Percentiles rank a stretch among this genome's conserved stretches.
Evolutionary conservation across 2,888 invertebrate genomes (phyloP).

Genomic region (Mythimna lalbum): DNA sequence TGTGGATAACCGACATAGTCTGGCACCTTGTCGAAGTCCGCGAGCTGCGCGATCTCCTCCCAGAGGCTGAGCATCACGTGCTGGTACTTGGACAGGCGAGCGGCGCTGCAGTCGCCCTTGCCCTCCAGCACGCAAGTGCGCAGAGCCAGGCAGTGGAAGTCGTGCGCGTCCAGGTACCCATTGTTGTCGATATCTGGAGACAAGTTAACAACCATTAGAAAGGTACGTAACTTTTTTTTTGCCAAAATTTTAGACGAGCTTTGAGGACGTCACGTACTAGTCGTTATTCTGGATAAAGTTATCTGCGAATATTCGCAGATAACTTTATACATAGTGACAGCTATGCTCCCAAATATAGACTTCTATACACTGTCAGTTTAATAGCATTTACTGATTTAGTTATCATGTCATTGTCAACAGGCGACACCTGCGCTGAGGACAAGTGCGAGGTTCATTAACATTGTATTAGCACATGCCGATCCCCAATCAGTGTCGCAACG

Average conservation of each 20-base stretch:
- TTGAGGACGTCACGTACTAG: not conserved
- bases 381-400: constrained; percentile 22
- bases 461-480: constrained; percentile 51
- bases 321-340: no score
- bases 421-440: constrained; percentile 17
- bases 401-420: constrained; percentile 25
- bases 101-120: constrained; percentile 94
- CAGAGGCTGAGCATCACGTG: constrained; percentile 96
- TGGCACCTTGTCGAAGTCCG: constrained; percentile 96
- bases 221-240: not conserved
- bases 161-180: constrained; percentile 95
- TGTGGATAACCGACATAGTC: constrained; percentile 89
- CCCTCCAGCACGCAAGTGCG: constrained; percentile 95
- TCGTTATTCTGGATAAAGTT: not conserved
- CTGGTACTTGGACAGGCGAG: constrained; percentile 94
- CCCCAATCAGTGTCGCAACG: constrained; percentile 58
- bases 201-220: not conserved
- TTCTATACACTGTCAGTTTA: constrained; percentile 7
- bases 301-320: no score
- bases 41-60: constrained; percentile 96
- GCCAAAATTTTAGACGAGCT: not conserved
- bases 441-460: constrained; percentile 48
- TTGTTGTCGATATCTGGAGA: constrained; percentile 95
- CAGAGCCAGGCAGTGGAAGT: constrained; percentile 95
- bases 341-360: not conserved